Percentiles rank a stretch among this genome's conserved stretches.
Evolutionary conservation across 2,797 vertebrate genomes (phyloP).

Genomic region (Calcarius lapponicus): DNA sequence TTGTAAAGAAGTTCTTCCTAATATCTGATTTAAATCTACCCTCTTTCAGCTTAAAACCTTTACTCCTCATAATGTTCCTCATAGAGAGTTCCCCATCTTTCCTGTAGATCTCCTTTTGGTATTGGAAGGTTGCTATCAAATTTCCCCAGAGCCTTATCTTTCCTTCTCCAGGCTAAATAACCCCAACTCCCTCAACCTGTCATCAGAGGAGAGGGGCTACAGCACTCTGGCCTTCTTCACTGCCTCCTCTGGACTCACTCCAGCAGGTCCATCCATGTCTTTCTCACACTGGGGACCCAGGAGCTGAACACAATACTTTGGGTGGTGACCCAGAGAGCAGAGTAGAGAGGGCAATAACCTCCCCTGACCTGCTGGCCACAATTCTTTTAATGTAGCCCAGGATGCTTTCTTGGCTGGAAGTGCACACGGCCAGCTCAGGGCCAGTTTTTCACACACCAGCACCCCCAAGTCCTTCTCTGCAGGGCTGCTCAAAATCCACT

Average conservation of each 20-base stretch:
- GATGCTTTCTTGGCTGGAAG: neutral
- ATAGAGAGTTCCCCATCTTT: neutral
- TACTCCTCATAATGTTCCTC: neutral
- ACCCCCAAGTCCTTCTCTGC: neutral
- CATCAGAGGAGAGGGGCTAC: neutral
- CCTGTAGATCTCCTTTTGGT: neutral
- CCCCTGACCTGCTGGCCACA: no score
- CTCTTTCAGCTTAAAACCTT: neutral
- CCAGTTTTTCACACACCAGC: neutral
- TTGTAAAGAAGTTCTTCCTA: neutral
- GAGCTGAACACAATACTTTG: neutral
- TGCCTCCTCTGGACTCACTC: neutral
- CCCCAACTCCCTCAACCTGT: neutral
- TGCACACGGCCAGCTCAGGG: rapidly evolving
- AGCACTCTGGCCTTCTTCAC: neutral
- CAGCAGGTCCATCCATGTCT: no score
- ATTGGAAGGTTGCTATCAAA: neutral
- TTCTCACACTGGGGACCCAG: neutral
- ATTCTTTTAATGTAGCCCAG: neutral
- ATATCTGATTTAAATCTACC: neutral
- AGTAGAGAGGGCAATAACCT: neutral
- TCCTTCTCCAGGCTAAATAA: neutral
- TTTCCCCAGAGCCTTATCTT: neutral
- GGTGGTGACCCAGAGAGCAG: neutral
- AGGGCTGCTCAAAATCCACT: neutral